Conservation (phyloP, 2,113 vertebrate genomes). For the Nymphicus hollandicus region DNA sequence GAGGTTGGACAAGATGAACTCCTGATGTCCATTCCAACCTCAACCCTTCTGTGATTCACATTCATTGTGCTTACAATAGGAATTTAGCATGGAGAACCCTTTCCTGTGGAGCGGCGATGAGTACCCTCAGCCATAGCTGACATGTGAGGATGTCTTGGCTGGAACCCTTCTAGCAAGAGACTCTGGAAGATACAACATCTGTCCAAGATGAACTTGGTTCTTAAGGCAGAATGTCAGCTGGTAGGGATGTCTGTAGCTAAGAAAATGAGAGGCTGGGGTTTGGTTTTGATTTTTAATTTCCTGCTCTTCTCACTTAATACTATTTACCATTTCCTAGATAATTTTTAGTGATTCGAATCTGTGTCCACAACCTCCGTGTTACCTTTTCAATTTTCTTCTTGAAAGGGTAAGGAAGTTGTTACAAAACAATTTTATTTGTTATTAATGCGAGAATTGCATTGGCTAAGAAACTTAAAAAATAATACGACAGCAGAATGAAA, state of each 20-base stretch:
- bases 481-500: not conserved
- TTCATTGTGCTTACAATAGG: not conserved
- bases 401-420: not conserved
- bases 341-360: not conserved
- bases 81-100: not conserved
- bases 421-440: not conserved
- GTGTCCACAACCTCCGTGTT: not conserved
- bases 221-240: not conserved
- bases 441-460: not conserved
- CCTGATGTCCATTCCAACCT: not conserved
- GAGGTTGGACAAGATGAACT: too few relatives aligned
- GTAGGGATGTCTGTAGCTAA: not conserved
- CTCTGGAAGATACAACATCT: not conserved
- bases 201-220: not conserved
- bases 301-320: not conserved
- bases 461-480: not conserved
- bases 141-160: not conserved
- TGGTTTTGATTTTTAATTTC: not conserved
- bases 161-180: not conserved
- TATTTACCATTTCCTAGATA: not conserved
- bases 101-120: not conserved
- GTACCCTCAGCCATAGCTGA: not conserved
- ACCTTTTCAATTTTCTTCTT: not conserved
- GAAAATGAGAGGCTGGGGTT: not conserved
- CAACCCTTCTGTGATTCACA: not conserved